Evolutionary conservation across 2,113 vertebrate species (phyloP), one percentile per base, ranked within the genome.

Genomic region (Triplophysa dalaica): DNA sequence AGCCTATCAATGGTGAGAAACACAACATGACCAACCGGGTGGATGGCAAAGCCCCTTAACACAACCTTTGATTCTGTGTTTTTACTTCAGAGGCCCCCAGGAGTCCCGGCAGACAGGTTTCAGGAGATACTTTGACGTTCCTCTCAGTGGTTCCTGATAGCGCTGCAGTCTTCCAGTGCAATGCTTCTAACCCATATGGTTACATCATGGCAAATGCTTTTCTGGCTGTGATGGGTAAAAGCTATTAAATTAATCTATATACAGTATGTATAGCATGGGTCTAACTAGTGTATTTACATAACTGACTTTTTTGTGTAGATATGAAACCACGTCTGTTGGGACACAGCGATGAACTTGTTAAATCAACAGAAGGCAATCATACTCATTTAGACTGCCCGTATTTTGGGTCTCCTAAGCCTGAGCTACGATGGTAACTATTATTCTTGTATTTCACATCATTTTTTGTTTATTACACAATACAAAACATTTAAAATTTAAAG

Each of bases 91-190:
- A 86, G 8, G 90, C 95, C 29, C 89, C 92, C 0, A 93, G 89
- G 10, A 95, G 95, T 85, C 93, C 94, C 0, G 96, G 95, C 88
- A 94, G 95, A 13, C 94, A 96, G 82, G 93, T 98, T 75, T 90
- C 94, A 0, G 97, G 94, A 3, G 96, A 98, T 77, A 96, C 93
- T 1, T 90, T 99, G 60, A 94, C 91, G 58, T 95, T 99, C 78
- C 92, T 89, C 8, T 91, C 94, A 8, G 97, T 95, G 13, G 95
- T 95, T 26, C 91, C 93, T 4, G 94, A 89, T 85, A 96, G 95
- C 90, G 96, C 95, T 0, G 97, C 94, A 0, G 97, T 99, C 70
- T 99, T 98, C 84, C 98, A 99, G 62, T 99, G 98, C 89, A 99
- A 99, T 26, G 96, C 95, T 0, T 99, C 98, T 81, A 99, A 99